Conservation (phyloP, 2,888 invertebrate genomes). For the Embidobia sp. region DNA sequence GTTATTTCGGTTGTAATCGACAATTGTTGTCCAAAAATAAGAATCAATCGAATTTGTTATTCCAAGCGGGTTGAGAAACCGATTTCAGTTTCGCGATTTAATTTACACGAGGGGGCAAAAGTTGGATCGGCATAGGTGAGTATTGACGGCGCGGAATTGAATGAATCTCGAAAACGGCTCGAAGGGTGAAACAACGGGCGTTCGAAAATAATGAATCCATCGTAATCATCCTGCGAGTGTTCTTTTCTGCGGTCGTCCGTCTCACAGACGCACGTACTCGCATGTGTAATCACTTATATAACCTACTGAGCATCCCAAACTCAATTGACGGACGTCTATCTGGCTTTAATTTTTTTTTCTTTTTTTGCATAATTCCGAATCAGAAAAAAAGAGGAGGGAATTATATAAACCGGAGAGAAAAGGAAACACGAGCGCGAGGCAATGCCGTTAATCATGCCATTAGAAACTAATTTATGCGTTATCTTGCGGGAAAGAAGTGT, state of each 20-base stretch:
- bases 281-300: slow-evolving; percentile 44
- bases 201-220: slow-evolving; percentile 38
- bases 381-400: neutral
- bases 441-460: slow-evolving; percentile 25
- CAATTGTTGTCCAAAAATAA: slow-evolving; percentile 26
- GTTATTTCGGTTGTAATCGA: slow-evolving; percentile 27
- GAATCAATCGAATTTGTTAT: slow-evolving; percentile 11
- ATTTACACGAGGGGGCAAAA: slow-evolving; percentile 41
- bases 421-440: no score
- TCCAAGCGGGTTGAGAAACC: slow-evolving; percentile 27
- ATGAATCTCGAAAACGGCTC: no score
- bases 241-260: slow-evolving; percentile 28
- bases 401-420: no score
- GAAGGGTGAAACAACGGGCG: slow-evolving; percentile 29
- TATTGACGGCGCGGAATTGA: slow-evolving; percentile 35
- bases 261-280: slow-evolving; percentile 17
- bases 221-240: slow-evolving; percentile 21
- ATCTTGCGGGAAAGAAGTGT: slow-evolving; percentile 7
- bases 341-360: no score
- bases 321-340: slow-evolving; percentile 23
- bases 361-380: slow-evolving; percentile 1
- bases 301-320: slow-evolving; percentile 34
- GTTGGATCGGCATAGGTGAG: slow-evolving; percentile 26
- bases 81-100: slow-evolving; percentile 27
- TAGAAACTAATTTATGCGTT: slow-evolving; percentile 33